Evolutionary conservation across 1,140 invertebrate species (phyloP).

Genomic region (Cydia amplana): DNA sequence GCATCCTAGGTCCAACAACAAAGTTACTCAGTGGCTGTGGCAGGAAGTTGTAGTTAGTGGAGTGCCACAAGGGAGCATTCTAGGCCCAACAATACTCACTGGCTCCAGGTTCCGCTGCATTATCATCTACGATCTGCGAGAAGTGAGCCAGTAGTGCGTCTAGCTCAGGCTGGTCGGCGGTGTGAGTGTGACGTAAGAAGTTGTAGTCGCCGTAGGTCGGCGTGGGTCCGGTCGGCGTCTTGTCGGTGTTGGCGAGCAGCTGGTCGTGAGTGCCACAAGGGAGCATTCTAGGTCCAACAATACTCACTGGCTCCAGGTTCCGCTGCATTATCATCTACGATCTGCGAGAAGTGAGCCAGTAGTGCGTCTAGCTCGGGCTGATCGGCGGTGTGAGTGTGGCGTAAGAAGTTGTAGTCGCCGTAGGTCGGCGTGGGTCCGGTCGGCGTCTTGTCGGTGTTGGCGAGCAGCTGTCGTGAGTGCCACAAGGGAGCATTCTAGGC

Average conservation of each 20-base stretch:
- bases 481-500: neutral
- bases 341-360: constrained; percentile 79
- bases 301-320: constrained; percentile 33
- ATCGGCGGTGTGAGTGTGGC: constrained; percentile 81
- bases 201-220: constrained; percentile 73
- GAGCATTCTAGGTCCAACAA: neutral
- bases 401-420: constrained; percentile 81
- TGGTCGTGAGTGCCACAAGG: constrained; percentile 69
- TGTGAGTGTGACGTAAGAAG: constrained; percentile 82
- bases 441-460: constrained; percentile 41
- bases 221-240: constrained; percentile 44
- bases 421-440: constrained; percentile 50
- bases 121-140: constrained; percentile 43
- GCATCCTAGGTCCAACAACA: too few species aligned
- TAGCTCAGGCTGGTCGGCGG: constrained; percentile 80
- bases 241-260: constrained; percentile 41
- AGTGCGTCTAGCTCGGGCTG: constrained; percentile 79
- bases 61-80: neutral
- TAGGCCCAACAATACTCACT: constrained; percentile 17
- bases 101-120: constrained; percentile 28
- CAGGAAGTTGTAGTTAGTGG: too few species aligned
- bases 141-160: constrained; percentile 81
- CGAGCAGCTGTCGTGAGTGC: constrained; percentile 37
- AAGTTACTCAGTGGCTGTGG: too few species aligned
- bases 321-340: constrained; percentile 38